Conservation (phyloP, 2,888 invertebrate species). For the Rotaria socialis region DNA sequence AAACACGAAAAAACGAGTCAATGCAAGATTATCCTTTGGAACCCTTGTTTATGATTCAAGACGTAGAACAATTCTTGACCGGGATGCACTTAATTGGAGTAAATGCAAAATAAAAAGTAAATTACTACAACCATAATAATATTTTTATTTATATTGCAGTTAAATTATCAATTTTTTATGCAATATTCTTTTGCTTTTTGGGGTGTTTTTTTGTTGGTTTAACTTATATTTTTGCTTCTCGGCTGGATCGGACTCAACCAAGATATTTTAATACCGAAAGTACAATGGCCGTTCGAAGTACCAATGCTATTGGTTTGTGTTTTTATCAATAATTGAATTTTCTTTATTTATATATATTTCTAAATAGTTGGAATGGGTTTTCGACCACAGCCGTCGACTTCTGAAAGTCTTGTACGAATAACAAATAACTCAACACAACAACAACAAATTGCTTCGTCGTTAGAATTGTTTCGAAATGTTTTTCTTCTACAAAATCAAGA, state of each 20-base stretch:
- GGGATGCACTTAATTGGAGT: background rate
- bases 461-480: background rate
- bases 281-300: slow-evolving; percentile 21
- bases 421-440: background rate
- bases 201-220: background rate
- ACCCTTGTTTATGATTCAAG: background rate
- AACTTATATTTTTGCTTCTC: background rate
- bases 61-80: background rate
- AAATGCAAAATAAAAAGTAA: background rate
- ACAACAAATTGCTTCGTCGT: background rate
- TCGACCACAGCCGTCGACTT: background rate
- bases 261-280: background rate
- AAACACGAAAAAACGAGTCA: background rate
- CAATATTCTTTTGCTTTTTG: slow-evolving; percentile 10
- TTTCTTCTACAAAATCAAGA: background rate
- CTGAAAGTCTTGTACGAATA: background rate
- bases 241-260: background rate
- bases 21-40: background rate
- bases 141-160: background rate
- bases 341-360: background rate
- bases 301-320: background rate
- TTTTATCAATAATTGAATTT: too few species aligned
- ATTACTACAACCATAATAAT: background rate
- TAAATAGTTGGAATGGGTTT: slow-evolving; percentile 18
- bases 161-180: slow-evolving; percentile 19